phyloP scores from a whole-genome alignment of 2,113 vertebrate species.

The Pleuronectes platessa region DNA sequence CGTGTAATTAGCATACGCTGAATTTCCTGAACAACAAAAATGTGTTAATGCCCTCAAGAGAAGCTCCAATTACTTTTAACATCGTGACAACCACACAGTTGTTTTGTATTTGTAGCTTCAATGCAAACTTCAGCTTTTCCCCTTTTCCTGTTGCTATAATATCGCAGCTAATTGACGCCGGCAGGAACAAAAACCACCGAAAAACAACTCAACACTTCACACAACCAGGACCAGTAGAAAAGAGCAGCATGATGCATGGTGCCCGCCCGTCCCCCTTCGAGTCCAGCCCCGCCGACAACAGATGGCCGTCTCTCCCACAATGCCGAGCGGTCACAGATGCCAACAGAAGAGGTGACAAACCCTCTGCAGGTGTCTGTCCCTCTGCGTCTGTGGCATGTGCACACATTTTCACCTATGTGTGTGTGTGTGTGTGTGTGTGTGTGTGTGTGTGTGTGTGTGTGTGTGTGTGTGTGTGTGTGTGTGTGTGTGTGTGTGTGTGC shows the following conservation, averaged over 20 bases:
- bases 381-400: conserved; percentile 44
- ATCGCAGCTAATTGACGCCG: conserved; percentile 12
- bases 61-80: conserved; percentile 21
- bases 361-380: conserved; percentile 80
- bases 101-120: background rate
- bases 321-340: conserved; percentile 74
- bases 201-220: conserved; percentile 45
- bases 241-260: conserved; percentile 65
- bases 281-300: conserved; percentile 69
- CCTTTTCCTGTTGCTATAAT: background rate
- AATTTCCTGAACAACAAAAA: conserved; percentile 26
- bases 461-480: conserved; percentile 23
- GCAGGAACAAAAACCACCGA: conserved; percentile 20
- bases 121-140: conserved; percentile 2
- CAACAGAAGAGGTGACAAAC: conserved; percentile 80
- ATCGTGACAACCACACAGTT: background rate
- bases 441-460: conserved; percentile 34
- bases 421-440: conserved; percentile 33
- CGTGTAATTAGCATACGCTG: conserved; percentile 43
- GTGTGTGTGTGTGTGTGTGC: conserved; percentile 33
- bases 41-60: conserved; percentile 2
- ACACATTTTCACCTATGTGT: conserved; percentile 14
- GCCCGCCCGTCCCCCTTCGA: conserved; percentile 68
- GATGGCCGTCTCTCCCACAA: conserved; percentile 79
- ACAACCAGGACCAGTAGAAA: conserved; percentile 66